Conservation (phyloP, 2,888 invertebrate species). For the Ophion ventricosus region DNA sequence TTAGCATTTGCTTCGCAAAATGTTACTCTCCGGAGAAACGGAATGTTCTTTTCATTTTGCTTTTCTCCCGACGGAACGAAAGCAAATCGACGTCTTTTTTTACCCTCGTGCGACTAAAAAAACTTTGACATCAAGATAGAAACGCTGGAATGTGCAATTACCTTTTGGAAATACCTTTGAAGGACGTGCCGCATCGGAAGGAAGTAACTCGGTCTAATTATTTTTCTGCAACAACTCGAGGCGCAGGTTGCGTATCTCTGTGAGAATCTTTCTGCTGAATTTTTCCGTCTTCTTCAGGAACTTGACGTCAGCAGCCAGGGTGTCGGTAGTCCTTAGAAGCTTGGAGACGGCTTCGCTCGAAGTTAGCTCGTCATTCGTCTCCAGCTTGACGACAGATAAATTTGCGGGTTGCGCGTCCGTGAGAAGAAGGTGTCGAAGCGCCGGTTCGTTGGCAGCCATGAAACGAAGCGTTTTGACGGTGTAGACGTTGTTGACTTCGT, state of each 20-base stretch:
- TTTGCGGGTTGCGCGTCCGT: background rate
- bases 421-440: background rate
- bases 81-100: background rate
- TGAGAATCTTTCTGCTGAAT: background rate
- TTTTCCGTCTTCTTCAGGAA: background rate
- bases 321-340: background rate
- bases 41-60: background rate
- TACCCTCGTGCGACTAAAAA: background rate
- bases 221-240: background rate
- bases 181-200: background rate
- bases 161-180: background rate
- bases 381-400: background rate
- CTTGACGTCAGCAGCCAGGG: conserved; percentile 6
- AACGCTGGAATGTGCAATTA: too few species aligned
- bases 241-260: background rate
- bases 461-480: background rate
- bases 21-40: too few species aligned
- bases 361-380: background rate
- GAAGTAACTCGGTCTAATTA: background rate
- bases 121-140: background rate
- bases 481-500: background rate
- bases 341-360: background rate
- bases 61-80: background rate
- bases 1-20: too few species aligned
- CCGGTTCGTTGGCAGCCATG: background rate